phyloP scores from a whole-genome alignment of 2,113 vertebrate genomes.

The Empidonax alnorum region DNA sequence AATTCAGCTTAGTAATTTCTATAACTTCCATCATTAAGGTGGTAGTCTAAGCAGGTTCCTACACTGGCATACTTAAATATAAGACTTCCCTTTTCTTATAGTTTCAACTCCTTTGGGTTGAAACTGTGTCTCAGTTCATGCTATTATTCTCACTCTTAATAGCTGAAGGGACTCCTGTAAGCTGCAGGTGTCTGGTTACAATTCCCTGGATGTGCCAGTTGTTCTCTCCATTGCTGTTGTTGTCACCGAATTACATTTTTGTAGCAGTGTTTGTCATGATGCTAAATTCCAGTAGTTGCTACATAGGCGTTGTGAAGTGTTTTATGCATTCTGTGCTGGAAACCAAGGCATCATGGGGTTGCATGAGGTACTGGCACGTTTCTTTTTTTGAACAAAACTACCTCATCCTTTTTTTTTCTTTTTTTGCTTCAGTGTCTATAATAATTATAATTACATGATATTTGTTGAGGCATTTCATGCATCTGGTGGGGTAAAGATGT shows the following conservation, averaged over 20 bases:
- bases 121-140: background rate
- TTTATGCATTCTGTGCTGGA: background rate
- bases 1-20: background rate
- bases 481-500: background rate
- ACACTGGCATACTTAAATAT: background rate
- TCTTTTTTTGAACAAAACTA: background rate
- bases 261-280: constrained; percentile 23
- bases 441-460: background rate
- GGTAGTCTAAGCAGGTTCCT: background rate
- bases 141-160: background rate
- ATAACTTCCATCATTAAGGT: fast-evolving
- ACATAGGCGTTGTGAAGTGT: background rate
- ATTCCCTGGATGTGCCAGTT: background rate
- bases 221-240: background rate
- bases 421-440: background rate
- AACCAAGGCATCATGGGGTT: background rate
- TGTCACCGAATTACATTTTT: background rate
- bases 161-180: background rate
- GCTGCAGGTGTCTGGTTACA: background rate
- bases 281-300: background rate
- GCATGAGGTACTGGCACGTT: background rate
- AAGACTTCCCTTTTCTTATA: background rate
- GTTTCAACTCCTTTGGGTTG: background rate
- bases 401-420: background rate
- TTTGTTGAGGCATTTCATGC: background rate